Percentiles rank a stretch among this genome's conserved stretches.
These are phyloP conservation scores for Botia kubotai DNA, from an alignment of 2,797 vertebrate species.

Conservation along the genomic window DNA sequence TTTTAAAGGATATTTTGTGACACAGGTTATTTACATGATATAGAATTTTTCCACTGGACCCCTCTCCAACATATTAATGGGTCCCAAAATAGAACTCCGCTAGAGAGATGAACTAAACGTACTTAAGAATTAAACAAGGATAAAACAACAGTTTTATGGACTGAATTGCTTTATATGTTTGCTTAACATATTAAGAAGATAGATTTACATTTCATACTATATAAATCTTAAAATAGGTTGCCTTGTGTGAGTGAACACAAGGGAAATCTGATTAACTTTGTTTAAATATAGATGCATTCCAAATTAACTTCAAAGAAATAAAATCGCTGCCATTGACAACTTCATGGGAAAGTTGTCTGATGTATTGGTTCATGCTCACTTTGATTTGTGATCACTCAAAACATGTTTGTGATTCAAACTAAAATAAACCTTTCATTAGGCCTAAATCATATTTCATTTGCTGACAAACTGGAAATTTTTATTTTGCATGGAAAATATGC, in stretches of 20 bases:
- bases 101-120: not conserved
- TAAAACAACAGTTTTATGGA: not conserved
- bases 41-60: slow-evolving; percentile 24
- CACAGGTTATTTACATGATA: slow-evolving; percentile 31
- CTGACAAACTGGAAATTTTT: slow-evolving; percentile 17
- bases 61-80: slow-evolving; percentile 9
- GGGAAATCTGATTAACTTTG: not conserved
- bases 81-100: slow-evolving; percentile 10
- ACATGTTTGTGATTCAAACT: slow-evolving; percentile 3
- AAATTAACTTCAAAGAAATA: slow-evolving; percentile 3
- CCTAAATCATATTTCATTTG: slow-evolving; percentile 11
- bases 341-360: not conserved
- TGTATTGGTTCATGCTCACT: not conserved
- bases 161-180: not conserved
- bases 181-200: too few relatives aligned
- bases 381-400: slow-evolving; percentile 18
- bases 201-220: not conserved
- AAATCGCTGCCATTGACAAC: not conserved
- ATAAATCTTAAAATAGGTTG: too few relatives aligned
- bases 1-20: slow-evolving; percentile 29
- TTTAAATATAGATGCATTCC: not conserved
- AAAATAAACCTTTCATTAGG: slow-evolving; percentile 26
- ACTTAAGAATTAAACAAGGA: too few relatives aligned
- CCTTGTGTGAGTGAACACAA: not conserved
- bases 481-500: slow-evolving; percentile 14